These are phyloP conservation scores for Bambusicola thoracicus DNA, from an alignment of 2,113 vertebrate species.

Conservation along the genomic window DNA sequence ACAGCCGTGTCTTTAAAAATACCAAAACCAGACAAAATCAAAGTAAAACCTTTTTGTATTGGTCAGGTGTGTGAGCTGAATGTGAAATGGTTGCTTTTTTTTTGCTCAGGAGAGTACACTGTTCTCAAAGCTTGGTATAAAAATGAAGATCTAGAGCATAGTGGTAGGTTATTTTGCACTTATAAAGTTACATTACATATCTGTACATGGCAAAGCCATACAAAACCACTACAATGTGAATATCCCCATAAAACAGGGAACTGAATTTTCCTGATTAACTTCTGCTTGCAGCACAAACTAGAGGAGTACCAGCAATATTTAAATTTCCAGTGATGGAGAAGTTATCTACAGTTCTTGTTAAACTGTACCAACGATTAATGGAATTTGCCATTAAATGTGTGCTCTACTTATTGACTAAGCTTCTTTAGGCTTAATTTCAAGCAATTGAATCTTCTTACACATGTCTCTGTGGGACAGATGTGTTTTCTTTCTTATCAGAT, in stretches of 20 bases:
- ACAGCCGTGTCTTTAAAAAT: neutral
- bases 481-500: neutral
- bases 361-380: constrained; percentile 3
- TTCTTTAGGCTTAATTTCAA: neutral
- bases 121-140: neutral
- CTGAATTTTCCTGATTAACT: neutral
- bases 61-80: neutral
- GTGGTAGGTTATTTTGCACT: neutral
- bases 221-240: neutral
- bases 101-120: neutral
- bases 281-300: neutral
- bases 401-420: neutral
- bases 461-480: neutral
- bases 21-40: neutral
- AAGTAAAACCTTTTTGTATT: neutral
- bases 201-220: neutral
- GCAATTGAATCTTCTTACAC: neutral
- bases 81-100: neutral
- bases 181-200: neutral
- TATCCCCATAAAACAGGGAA: neutral
- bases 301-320: neutral
- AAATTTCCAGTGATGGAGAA: neutral
- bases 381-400: neutral
- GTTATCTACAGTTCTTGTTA: neutral
- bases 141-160: neutral